Conservation (phyloP, 2,888 invertebrate genomes). For the Pristionchus japonicus region DNA sequence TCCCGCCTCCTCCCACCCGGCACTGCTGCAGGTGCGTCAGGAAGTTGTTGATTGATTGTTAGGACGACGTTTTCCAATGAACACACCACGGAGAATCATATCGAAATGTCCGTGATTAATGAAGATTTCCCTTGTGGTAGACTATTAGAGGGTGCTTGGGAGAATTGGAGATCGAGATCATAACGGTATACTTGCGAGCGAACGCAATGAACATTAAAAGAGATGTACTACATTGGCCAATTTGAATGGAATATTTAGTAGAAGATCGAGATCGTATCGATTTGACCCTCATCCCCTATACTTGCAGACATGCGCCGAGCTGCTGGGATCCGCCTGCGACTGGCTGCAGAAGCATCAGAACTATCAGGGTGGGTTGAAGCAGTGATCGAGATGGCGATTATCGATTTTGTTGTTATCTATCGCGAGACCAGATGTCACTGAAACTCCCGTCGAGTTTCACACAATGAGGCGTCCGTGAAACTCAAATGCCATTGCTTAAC, state of each 20-base stretch:
- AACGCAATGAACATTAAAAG: too few species aligned
- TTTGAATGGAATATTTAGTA: too few species aligned
- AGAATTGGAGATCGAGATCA: too few species aligned
- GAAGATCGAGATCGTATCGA: too few species aligned
- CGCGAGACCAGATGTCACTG: background rate
- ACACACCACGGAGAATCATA: background rate
- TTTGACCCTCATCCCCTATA: too few species aligned
- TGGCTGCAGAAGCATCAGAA: constrained; percentile 92
- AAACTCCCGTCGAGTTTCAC: background rate
- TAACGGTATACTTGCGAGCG: too few species aligned
- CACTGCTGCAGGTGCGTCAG: constrained; percentile 83
- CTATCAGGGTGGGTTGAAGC: constrained; percentile 80
- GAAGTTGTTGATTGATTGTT: too few species aligned
- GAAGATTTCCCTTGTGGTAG: too few species aligned
- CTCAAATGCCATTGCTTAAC: background rate
- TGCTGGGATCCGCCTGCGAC: constrained; percentile 82
- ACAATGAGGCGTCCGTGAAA: background rate
- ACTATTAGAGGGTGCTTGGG: too few species aligned
- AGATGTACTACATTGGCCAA: too few species aligned
- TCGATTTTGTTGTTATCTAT: background rate
- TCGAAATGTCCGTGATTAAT: too few species aligned
- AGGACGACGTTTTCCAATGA: background rate
- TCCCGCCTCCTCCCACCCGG: constrained; percentile 84
- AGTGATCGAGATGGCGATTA: background rate
- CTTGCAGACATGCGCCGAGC: constrained; percentile 82